Evolutionary conservation across 2,888 invertebrate genomes (phyloP), one percentile per base, ranked within the genome.

Genomic region (Steinernema scapterisci): DNA sequence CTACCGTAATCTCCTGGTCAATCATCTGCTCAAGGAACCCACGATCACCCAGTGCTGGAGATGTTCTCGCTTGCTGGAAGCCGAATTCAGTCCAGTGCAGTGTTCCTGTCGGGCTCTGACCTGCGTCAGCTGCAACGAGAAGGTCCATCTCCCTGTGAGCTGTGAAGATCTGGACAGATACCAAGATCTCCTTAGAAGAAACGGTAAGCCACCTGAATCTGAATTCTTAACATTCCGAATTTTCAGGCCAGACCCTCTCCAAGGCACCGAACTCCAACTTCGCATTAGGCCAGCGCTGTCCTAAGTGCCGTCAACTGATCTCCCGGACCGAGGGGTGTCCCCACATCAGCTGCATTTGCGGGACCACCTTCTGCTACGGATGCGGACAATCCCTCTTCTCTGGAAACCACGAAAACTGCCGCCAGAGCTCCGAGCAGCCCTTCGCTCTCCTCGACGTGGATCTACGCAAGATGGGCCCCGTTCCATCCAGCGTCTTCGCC

Each of bases 41-140:
- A 31, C 7, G 3, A 16, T 16, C 27, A 27, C 9, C 16, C 23
- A 38, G 16, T 63, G 63, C 31, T 63, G 63, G 63, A 27, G 31
- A 31, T 63, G 63, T 19, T 63, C 31, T 7, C 16, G 38, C 7
- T 6, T 31, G 5, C 21, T 16, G 7, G 31, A 63, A 31, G 63
- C 16, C n/a, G 6, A 2, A 7, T 16, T 1, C n/a, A 2, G 25
- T 13, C 16, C 1, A 11, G 38, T 31, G 11, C 27, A 63, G 16
- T 63, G 63, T 31, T 16, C 16, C 63, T 63, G 63, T 63, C 31
- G 63, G 9, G 63, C 63, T 16, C 31, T 63, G 6, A 63, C 11
- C 31, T 63, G 63, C 31, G 31, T 9, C 23, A 3, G 9, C 16
- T 63, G 63, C 31, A 63, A 63, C 25, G 7, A 38, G 16, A 63